Base-by-base conservation (phyloP, 2,797 vertebrate genomes). In the Natrix natrix region DNA sequence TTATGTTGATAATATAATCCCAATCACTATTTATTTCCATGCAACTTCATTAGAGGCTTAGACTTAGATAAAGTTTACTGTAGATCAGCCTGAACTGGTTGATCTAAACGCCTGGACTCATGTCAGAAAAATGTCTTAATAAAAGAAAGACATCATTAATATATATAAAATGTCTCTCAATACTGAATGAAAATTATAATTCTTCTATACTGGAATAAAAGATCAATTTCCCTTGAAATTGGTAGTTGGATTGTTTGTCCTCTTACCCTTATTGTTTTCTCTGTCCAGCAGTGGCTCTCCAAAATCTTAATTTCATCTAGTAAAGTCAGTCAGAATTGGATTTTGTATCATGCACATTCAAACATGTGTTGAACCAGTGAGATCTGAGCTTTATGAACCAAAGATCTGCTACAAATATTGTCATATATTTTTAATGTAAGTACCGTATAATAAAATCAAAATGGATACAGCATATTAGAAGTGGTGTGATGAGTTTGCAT, bases 1-100 rank as follows among this genome's bases (percentile, higher is more conserved):
- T 91, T 94, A 94, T 93, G 89, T 52, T 96, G 95, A 96, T 95
- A 22, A 14, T 93, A 96, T 94, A 93, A 93, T 92, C 93, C 88
- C 89, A 89, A 17, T 93, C 91, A 92, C 1, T 88, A 7, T 37
- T 37, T 32, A 86, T 55, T 59, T 48, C 43, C 22, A 78, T 74
- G 37, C 32, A 89, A 56, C 83, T 55, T 92, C 56, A 48, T 57
- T 32, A 43, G 56, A 32, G 22, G 2, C 55, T 61, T 86, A 86
- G n/a, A 86, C 8, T 83, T 48, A 48, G 20, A 83, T 12, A 83
- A 83, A 83, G 20, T 83, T 48, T 83, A 83, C 10, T 22, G 26
- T 59, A 60, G n/a, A 32, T 90, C 14, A 20, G 16, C 5, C 48
- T 55, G 48, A 88, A 26, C 5, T 54, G 12, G 13, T 24, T 54